phyloP scores from a whole-genome alignment of 1,140 invertebrate genomes.

The Drosophila hydei region DNA sequence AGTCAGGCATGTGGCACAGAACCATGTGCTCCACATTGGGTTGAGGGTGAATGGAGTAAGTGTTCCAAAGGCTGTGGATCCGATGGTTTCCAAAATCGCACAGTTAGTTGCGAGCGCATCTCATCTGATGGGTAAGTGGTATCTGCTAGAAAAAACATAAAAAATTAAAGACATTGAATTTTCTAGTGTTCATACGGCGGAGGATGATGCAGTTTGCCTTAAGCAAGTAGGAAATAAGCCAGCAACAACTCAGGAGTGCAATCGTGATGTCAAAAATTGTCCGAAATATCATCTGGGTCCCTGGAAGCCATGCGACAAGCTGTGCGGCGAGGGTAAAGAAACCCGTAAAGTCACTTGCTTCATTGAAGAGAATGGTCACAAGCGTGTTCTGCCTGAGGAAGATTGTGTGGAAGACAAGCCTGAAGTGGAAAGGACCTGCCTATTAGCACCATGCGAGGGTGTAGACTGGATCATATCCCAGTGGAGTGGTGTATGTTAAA shows the following conservation, averaged over 20 bases:
- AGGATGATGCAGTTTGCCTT: constrained; percentile 89
- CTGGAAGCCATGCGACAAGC: constrained; percentile 94
- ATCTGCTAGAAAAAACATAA: rapidly evolving
- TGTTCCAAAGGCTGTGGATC: constrained; percentile 93
- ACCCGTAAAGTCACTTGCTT: constrained; percentile 90
- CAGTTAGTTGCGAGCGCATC: constrained; percentile 89
- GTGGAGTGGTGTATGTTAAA: constrained; percentile 92
- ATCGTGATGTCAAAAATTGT: constrained; percentile 89
- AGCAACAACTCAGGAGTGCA: constrained; percentile 89
- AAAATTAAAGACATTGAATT: no score
- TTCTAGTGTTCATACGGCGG: constrained; percentile 53
- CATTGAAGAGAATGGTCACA: constrained; percentile 88
- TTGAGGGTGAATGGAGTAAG: constrained; percentile 91
- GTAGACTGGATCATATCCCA: constrained; percentile 95
- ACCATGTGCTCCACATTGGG: constrained; percentile 94
- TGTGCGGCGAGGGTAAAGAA: constrained; percentile 94
- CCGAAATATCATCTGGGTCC: constrained; percentile 93
- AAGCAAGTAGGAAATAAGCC: constrained; percentile 89
- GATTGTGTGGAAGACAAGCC: constrained; percentile 90
- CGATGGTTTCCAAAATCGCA: constrained; percentile 88
- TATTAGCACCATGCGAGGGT: constrained; percentile 93
- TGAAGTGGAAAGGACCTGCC: constrained; percentile 88
- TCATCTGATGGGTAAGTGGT: constrained; percentile 85
- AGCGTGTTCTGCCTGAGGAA: constrained; percentile 89
- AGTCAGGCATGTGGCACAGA: constrained; percentile 90